Evolutionary conservation across 1,140 invertebrate species (phyloP).

Genomic region (Atta colombica): DNA sequence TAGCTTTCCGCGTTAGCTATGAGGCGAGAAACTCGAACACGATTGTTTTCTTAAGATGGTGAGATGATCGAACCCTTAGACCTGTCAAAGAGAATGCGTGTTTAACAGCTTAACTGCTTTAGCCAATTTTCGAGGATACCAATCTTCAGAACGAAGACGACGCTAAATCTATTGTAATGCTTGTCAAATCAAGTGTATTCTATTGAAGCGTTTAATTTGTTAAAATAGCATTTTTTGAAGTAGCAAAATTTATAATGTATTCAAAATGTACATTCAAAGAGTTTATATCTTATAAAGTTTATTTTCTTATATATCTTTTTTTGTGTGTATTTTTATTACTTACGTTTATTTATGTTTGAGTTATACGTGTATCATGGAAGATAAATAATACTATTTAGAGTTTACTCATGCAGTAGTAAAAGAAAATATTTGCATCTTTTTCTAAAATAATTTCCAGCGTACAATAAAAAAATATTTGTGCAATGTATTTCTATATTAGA

Average conservation of each 20-base stretch:
- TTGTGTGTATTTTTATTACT: neutral
- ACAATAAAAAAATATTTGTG: constrained; percentile 3
- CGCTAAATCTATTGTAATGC: constrained; percentile 17
- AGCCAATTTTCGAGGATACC: constrained; percentile 48
- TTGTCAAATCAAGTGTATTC: constrained; percentile 7
- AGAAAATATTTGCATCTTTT: neutral
- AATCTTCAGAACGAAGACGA: constrained; percentile 7
- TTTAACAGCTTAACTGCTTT: constrained; percentile 42
- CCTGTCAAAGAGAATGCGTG: constrained; percentile 5
- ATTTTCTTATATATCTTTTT: neutral
- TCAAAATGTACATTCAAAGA: neutral
- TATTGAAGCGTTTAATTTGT: neutral
- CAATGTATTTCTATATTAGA: neutral
- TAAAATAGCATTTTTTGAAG: neutral
- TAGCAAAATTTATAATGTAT: neutral
- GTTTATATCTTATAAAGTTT: neutral
- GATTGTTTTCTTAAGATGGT: constrained; percentile 59
- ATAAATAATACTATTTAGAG: neutral
- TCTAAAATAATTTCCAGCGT: neutral
- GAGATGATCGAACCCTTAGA: constrained; percentile 37
- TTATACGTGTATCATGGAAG: neutral
- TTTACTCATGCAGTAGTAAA: neutral
- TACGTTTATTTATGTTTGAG: neutral
- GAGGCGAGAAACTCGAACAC: neutral
- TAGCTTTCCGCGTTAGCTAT: neutral